Percentiles rank a stretch among this genome's conserved stretches.
phyloP scores from a whole-genome alignment of 2,888 invertebrate genomes.

The Yponomeuta malinellus region DNA sequence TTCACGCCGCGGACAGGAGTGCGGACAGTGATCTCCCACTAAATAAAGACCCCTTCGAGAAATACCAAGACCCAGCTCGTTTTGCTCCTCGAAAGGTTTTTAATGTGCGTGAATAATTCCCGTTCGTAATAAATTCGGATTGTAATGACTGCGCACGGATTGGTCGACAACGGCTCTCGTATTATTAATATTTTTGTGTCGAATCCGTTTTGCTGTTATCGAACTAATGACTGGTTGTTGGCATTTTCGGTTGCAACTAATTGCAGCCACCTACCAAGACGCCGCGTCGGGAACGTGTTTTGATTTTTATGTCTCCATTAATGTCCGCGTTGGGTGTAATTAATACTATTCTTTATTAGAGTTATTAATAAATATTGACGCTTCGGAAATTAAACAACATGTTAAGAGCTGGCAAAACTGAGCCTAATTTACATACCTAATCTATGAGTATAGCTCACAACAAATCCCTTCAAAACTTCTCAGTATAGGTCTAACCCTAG shows the following conservation, averaged over 20 bases:
- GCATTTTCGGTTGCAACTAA: conserved; percentile 38
- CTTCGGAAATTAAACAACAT: neutral
- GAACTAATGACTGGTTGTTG: conserved; percentile 44
- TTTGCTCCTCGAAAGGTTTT: conserved; percentile 37
- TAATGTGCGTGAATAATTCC: conserved; percentile 71
- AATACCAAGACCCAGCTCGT: conserved; percentile 37
- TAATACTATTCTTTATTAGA: conserved; percentile 42
- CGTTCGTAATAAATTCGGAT: conserved; percentile 71
- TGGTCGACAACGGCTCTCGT: conserved; percentile 47
- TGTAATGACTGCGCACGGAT: conserved; percentile 64
- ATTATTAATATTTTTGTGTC: conserved; percentile 42
- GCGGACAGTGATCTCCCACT: neutral
- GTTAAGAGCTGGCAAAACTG: neutral
- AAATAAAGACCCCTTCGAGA: conserved; percentile 19
- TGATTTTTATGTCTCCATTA: conserved; percentile 45
- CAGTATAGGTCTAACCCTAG: too few relatives aligned
- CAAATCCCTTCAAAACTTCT: too few relatives aligned
- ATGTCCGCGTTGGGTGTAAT: conserved; percentile 37
- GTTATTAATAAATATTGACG: conserved; percentile 24
- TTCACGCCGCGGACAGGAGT: conserved; percentile 49
- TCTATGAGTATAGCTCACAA: too few relatives aligned
- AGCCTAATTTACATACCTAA: neutral
- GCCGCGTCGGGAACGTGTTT: conserved; percentile 31
- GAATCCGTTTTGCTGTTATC: conserved; percentile 29
- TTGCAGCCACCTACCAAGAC: conserved; percentile 50